A percentile compares a stretch with the other conserved stretches of the same genome.
Conservation (phyloP, 2,888 invertebrate species). For the Perizoma flavofasciatum region DNA sequence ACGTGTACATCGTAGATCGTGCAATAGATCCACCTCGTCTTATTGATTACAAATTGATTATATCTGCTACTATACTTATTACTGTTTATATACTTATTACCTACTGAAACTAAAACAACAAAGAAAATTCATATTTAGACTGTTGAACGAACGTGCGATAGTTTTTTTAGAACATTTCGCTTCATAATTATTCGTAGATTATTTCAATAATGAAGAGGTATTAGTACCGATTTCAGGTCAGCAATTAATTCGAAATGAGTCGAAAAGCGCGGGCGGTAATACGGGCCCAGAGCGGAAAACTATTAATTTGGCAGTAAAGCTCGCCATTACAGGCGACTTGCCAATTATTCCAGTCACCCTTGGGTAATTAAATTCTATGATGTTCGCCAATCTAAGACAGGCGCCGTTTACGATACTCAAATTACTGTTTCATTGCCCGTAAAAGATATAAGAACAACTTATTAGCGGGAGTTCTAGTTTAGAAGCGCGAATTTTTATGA, state of each 20-base stretch:
- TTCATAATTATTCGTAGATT: slow-evolving; percentile 33
- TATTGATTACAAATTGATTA: too few species aligned
- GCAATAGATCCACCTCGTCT: too few species aligned
- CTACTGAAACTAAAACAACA: too few species aligned
- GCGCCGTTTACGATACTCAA: slow-evolving; percentile 76
- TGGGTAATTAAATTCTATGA: slow-evolving; percentile 79
- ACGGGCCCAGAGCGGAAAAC: slow-evolving; percentile 68
- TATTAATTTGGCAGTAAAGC: slow-evolving; percentile 79
- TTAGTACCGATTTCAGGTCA: slow-evolving; percentile 62
- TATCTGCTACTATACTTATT: too few species aligned
- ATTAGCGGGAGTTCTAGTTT: slow-evolving; percentile 48
- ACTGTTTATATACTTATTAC: too few species aligned
- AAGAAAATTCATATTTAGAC: too few species aligned
- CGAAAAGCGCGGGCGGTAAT: slow-evolving; percentile 50
- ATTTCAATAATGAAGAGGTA: slow-evolving; percentile 55
- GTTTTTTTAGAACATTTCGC: too few species aligned
- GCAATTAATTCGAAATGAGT: slow-evolving; percentile 70
- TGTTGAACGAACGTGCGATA: too few species aligned
- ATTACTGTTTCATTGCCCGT: slow-evolving; percentile 75
- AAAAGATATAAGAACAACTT: slow-evolving; percentile 63
- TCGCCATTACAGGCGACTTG: slow-evolving; percentile 72
- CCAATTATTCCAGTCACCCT: slow-evolving; percentile 78
- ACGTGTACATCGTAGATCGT: too few species aligned
- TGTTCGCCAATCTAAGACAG: slow-evolving; percentile 78
- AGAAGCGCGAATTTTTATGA: slow-evolving; percentile 30